These are phyloP conservation scores for Sinella curviseta DNA, from an alignment of 1,140 invertebrate species.

Conservation along the genomic window DNA sequence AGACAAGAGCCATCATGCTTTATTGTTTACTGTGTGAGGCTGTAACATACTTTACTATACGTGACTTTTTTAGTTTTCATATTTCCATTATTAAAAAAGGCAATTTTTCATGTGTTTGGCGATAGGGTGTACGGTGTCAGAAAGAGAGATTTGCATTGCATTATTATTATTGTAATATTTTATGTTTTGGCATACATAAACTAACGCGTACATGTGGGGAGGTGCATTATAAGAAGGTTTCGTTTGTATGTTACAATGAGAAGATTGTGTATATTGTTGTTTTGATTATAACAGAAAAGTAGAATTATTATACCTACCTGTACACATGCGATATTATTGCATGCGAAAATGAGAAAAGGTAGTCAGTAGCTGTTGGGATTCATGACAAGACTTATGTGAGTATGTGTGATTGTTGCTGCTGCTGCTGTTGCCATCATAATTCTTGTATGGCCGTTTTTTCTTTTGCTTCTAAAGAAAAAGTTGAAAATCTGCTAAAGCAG, in stretches of 20 bases:
- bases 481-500: not conserved
- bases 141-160: not conserved
- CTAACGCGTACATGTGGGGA: no score
- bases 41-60: no score
- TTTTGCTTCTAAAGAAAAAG: not conserved
- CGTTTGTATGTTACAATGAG: no score
- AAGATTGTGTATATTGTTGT: no score
- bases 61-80: no score
- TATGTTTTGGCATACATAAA: not conserved
- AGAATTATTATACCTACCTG: no score
- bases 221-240: no score
- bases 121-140: not conserved
- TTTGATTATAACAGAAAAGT: no score
- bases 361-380: conserved; percentile 17
- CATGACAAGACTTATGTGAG: conserved; percentile 9
- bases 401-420: not conserved
- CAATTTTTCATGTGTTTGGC: not conserved
- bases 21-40: no score
- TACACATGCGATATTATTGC: not conserved
- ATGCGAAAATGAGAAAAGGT: not conserved
- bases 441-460: not conserved
- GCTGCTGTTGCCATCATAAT: not conserved
- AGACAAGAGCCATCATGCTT: no score
- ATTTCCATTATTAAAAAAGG: no score
- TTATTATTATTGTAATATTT: not conserved